Evolutionary conservation across 1,140 invertebrate genomes (phyloP).

Genomic region (Pomacea maculata): DNA sequence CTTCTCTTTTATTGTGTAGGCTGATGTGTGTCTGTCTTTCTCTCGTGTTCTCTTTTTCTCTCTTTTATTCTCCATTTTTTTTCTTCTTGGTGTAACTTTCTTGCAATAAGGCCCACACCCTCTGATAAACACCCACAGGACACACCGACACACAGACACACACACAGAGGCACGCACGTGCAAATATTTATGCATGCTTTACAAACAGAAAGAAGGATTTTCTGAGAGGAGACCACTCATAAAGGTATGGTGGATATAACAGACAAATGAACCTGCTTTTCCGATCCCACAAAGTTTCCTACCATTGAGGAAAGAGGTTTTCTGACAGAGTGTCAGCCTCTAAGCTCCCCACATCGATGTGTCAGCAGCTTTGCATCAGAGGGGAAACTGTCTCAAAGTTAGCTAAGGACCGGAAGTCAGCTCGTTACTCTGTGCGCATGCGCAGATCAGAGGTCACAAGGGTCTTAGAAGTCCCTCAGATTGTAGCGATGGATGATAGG

Average conservation of each 20-base stretch:
- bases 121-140: too few species aligned
- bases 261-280: not conserved
- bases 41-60: not conserved
- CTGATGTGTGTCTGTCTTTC: conserved; percentile 2
- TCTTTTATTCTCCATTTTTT: conserved; percentile 4
- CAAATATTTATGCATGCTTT: not conserved
- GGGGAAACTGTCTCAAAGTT: not conserved
- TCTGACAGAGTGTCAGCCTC: too few species aligned
- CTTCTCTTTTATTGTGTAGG: not conserved
- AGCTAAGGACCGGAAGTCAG: too few species aligned
- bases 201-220: not conserved
- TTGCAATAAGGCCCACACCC: too few species aligned
- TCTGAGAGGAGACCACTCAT: not conserved
- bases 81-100: too few species aligned
- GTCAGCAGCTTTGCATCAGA: not conserved
- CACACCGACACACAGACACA: not conserved
- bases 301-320: not conserved
- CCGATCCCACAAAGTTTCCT: too few species aligned
- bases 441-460: too few species aligned
- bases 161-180: not conserved
- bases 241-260: not conserved
- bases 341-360: not conserved
- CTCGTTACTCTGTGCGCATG: too few species aligned
- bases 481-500: too few species aligned
- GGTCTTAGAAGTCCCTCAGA: too few species aligned